phyloP scores from a whole-genome alignment of 2,113 vertebrate genomes.

The Malurus cyaneus region DNA sequence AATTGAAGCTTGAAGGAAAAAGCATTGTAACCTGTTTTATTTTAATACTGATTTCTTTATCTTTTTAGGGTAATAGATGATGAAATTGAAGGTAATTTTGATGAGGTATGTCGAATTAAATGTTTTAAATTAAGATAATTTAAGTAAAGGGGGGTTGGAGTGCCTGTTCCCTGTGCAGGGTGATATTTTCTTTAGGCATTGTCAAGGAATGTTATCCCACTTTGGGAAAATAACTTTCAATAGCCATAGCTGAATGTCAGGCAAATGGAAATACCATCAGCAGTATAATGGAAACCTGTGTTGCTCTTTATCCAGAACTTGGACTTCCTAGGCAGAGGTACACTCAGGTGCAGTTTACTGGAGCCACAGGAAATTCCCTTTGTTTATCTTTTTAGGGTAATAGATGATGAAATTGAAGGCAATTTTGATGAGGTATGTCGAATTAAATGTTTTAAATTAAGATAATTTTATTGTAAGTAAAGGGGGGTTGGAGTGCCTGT shows the following conservation, averaged over 20 bases:
- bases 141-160: background rate
- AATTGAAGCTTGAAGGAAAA: background rate
- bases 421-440: constrained; percentile 73
- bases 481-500: background rate
- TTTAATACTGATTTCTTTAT: constrained; percentile 28
- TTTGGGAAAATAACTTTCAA: background rate
- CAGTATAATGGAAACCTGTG: background rate
- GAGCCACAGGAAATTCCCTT: background rate
- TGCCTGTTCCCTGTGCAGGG: no score
- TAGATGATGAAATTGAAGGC: constrained; percentile 78
- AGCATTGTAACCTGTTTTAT: background rate
- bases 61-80: constrained; percentile 75
- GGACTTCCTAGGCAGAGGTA: background rate
- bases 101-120: constrained; percentile 67
- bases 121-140: background rate
- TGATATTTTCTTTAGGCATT: no score
- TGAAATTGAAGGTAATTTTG: constrained; percentile 74
- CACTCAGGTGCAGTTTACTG: background rate
- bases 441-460: background rate
- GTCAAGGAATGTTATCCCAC: no score
- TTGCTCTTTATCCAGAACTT: background rate
- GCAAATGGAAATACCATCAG: background rate
- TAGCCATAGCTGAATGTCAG: background rate
- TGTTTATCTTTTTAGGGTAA: constrained; percentile 71
- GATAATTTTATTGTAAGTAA: background rate